phyloP scores from a whole-genome alignment of 2,113 vertebrate species.

The Petrocephalus microphthalmus region DNA sequence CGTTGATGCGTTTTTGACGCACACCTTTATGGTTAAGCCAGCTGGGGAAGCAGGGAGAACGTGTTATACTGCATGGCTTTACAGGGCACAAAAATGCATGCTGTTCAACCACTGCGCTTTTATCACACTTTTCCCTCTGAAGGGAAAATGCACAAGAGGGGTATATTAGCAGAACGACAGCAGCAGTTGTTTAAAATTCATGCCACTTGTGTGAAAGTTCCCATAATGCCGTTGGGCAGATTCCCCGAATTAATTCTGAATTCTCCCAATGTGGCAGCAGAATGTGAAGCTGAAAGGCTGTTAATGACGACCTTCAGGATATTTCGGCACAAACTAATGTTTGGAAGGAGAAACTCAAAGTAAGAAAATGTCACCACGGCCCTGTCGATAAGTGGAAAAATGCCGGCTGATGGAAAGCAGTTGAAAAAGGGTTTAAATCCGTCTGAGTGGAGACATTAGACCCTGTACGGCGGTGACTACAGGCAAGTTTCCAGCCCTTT shows the following conservation, averaged over 20 bases:
- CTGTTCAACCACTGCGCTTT: not conserved
- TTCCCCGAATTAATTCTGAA: not conserved
- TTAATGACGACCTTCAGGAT: not conserved
- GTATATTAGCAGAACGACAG: not conserved
- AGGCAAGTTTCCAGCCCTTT: not conserved
- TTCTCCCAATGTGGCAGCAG: not conserved
- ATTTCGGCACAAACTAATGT: slow-evolving; percentile 4
- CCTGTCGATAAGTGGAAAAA: not conserved
- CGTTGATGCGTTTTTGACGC: slow-evolving; percentile 88
- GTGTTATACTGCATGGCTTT: not conserved
- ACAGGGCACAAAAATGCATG: not conserved
- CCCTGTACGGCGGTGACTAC: not conserved
- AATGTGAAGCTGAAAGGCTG: not conserved
- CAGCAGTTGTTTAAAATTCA: not conserved
- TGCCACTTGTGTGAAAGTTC: not conserved
- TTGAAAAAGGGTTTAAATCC: slow-evolving; percentile 6
- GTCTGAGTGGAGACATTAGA: not conserved
- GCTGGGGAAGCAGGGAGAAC: slow-evolving; percentile 48
- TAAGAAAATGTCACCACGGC: not conserved
- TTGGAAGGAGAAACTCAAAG: not conserved
- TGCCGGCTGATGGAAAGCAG: not conserved
- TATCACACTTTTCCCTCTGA: not conserved
- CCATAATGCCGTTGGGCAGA: slow-evolving; percentile 16
- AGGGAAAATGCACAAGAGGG: not conserved
- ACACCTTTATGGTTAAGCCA: slow-evolving; percentile 98